phyloP scores from a whole-genome alignment of 2,888 invertebrate species.

The Nymphalis c-album region DNA sequence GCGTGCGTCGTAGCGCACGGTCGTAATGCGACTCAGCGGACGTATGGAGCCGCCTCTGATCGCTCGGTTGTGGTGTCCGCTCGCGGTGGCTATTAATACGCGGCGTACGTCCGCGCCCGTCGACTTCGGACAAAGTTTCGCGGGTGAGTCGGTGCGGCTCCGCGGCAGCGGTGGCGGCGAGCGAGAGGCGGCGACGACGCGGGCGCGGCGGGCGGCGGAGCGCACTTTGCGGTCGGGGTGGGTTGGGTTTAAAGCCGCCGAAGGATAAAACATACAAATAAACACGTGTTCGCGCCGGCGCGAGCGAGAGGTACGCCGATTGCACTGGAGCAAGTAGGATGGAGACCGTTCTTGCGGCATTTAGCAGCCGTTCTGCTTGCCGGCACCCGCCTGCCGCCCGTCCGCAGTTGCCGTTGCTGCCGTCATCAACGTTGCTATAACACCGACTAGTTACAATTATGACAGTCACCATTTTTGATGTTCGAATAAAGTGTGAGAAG shows the following conservation, averaged over 20 bases:
- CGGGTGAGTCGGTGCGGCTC: conserved; percentile 72
- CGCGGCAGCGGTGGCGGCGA: conserved; percentile 72
- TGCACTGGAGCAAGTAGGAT: conserved; percentile 70
- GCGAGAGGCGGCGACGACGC: conserved; percentile 75
- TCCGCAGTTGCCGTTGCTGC: conserved; percentile 37
- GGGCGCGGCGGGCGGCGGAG: conserved; percentile 82
- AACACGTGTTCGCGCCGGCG: conserved; percentile 84
- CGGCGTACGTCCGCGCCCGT: conserved; percentile 78
- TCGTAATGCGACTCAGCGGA: conserved; percentile 48
- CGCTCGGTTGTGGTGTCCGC: conserved; percentile 71
- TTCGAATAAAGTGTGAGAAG: conserved; percentile 31
- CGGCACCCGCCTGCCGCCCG: conserved; percentile 52
- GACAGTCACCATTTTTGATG: conserved; percentile 11
- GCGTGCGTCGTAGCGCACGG: conserved; percentile 45
- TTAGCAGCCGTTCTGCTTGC: conserved; percentile 67
- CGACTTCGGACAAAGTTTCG: conserved; percentile 81
- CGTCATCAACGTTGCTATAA: conserved; percentile 35
- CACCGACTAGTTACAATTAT: not conserved
- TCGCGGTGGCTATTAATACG: conserved; percentile 78
- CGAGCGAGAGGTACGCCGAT: conserved; percentile 75
- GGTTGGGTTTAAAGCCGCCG: conserved; percentile 85
- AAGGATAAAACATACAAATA: conserved; percentile 84
- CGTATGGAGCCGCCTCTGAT: conserved; percentile 57
- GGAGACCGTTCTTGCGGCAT: conserved; percentile 74
- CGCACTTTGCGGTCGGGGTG: conserved; percentile 85